These are phyloP conservation scores for Leptinotarsa juncta DNA, from an alignment of 2,888 invertebrate species.

Conservation along the genomic window DNA sequence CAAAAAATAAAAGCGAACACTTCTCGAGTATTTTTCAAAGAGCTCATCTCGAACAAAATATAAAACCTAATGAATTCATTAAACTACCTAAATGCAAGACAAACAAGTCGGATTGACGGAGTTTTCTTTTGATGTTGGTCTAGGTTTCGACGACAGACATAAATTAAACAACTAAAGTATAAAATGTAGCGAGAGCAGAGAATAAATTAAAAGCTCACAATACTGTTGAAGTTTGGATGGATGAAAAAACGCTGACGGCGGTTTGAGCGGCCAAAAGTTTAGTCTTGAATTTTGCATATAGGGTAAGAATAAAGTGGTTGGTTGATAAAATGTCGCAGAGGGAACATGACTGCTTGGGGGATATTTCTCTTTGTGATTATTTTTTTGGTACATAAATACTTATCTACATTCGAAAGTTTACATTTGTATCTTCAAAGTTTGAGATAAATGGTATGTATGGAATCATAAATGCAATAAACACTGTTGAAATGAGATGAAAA, in stretches of 20 bases:
- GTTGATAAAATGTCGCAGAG: constrained; percentile 16
- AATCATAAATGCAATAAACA: too few species aligned
- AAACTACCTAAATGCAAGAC: constrained; percentile 34
- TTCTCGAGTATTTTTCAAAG: constrained; percentile 20
- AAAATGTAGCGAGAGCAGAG: constrained; percentile 8
- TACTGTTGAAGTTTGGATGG: constrained; percentile 15
- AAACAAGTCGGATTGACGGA: constrained; percentile 24
- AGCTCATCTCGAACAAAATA: constrained; percentile 25
- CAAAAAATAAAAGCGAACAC: constrained; percentile 13
- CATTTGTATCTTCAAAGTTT: not conserved
- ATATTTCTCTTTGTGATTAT: not conserved
- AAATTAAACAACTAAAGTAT: constrained; percentile 16
- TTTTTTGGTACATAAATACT: not conserved
- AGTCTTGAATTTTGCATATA: constrained; percentile 24
- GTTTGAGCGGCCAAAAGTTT: constrained; percentile 9
- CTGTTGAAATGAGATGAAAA: too few species aligned
- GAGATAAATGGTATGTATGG: not conserved
- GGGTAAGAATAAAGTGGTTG: constrained; percentile 5
- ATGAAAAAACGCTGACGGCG: constrained; percentile 20
- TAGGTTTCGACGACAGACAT: constrained; percentile 26
- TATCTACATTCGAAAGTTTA: not conserved
- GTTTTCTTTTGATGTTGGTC: constrained; percentile 26
- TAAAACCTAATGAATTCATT: constrained; percentile 33
- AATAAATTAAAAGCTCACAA: constrained; percentile 19
- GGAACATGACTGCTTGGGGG: not conserved